These are phyloP conservation scores for Drosophila pegasa DNA, from an alignment of 2,888 invertebrate species.

Conservation along the genomic window DNA sequence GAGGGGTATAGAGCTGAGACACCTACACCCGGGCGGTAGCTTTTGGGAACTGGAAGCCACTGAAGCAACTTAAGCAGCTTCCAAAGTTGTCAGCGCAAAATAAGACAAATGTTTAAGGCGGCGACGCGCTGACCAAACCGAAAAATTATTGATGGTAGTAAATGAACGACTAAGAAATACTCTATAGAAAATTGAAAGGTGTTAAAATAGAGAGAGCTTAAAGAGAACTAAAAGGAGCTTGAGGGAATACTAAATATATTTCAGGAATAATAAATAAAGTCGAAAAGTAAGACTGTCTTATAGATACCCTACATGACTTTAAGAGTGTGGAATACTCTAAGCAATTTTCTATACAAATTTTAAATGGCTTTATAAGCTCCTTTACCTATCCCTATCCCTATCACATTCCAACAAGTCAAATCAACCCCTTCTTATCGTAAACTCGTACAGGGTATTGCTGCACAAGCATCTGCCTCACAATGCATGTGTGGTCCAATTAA, in stretches of 20 bases:
- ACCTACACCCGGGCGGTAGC: constrained; percentile 69
- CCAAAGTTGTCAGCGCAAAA: constrained; percentile 81
- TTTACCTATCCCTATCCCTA: too few relatives aligned
- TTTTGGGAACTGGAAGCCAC: constrained; percentile 48
- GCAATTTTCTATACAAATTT: background rate
- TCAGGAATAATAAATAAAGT: background rate
- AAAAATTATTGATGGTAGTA: constrained; percentile 6
- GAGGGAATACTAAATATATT: background rate
- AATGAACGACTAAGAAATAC: constrained; percentile 11
- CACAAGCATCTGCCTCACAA: constrained; percentile 46
- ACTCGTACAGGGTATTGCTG: constrained; percentile 32
- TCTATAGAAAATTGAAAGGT: background rate
- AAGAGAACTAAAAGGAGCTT: background rate
- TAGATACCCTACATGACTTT: background rate
- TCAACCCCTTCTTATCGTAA: background rate
- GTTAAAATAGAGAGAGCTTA: background rate
- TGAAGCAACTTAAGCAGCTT: constrained; percentile 78
- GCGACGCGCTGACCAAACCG: constrained; percentile 60
- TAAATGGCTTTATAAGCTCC: too few relatives aligned
- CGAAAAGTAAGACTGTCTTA: background rate
- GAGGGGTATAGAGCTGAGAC: constrained; percentile 26
- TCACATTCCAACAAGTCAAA: background rate
- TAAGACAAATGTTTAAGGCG: constrained; percentile 76
- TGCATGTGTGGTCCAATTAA: constrained; percentile 83
- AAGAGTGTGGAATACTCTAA: background rate